Base-by-base conservation (phyloP, 2,797 vertebrate species). In the Sebastes vulpes region DNA sequence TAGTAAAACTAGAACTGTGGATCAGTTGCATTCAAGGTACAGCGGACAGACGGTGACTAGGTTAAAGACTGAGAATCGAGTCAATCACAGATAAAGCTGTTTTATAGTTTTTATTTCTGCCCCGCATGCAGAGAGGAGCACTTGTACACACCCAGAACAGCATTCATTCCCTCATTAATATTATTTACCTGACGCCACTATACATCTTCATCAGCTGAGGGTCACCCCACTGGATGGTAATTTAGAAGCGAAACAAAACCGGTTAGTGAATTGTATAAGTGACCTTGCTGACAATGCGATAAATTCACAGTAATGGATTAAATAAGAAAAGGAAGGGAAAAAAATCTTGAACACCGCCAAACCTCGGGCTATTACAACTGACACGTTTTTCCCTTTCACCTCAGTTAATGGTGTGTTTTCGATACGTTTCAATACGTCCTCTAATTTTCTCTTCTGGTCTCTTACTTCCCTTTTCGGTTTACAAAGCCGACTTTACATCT, bases 201-300 rank as follows among this genome's bases (percentile, higher is more conserved):
- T 87, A 77, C 76, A 84, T 89, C 92, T 94, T 93, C 89, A 93
- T 89, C 93, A 89, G 82, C 79, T 65, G 78, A 85, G 82, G 84
- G 83, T 81, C 85, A 92, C 86, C 89, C 53, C 81, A 26, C 50
- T 88, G 78, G 64, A 26, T 89, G 77, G 79, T 86, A 86, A 72
- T 92, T 93, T 87, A 85, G 77, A 64, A 68, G 76, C 35, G 21
- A 85, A 90, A 87, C 86, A 79, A 77, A 86, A 78, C 32, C 65
- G 9, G 16, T 82, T 53, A 79, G 84, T 81, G 74, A 64, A 89
- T 83, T 87, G 75, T 73, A 60, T 87, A 87, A 86, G 83, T 83
- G 83, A 90, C 83, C 84, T 91, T 84, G 78, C 75, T 67, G 79
- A 84, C 81, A 85, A 81, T 72, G 79, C 87, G 52, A 83, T 68